phyloP scores from a whole-genome alignment of 30 jellyfish, hydroid and myxozoan species.

The Cassiopea andromeda region DNA sequence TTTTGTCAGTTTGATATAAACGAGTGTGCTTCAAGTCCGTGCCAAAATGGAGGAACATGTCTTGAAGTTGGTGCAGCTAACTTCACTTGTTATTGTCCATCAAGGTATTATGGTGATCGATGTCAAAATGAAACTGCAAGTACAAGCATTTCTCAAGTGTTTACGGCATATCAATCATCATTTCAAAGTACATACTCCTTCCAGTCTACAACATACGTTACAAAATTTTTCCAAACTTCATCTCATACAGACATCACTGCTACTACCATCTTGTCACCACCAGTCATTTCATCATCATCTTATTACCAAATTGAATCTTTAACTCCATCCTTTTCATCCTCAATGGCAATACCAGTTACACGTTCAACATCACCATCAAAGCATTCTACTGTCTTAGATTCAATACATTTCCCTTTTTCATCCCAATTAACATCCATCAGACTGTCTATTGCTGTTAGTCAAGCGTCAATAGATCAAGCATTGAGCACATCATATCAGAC shows the following conservation, averaged over 20 bases:
- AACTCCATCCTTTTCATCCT: neutral
- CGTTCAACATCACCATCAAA: neutral
- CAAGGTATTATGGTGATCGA: slow-evolving; percentile 62
- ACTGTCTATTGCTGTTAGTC: neutral
- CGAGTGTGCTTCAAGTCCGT: slow-evolving; percentile 77
- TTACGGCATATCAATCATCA: neutral
- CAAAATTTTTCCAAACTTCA: neutral
- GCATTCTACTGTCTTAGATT: neutral
- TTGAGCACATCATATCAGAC: neutral
- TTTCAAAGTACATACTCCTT: neutral
- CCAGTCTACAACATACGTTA: neutral
- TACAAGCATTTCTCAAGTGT: neutral
- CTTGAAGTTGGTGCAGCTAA: slow-evolving; percentile 47
- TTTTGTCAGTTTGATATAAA: slow-evolving; percentile 77
- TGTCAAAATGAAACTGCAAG: slow-evolving; percentile 48
- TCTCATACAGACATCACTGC: neutral
- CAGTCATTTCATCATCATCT: neutral
- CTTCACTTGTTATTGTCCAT: slow-evolving; percentile 63
- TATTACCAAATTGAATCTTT: neutral
- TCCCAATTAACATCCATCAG: neutral
- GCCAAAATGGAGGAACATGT: slow-evolving; percentile 79
- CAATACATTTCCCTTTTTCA: neutral
- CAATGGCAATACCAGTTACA: neutral
- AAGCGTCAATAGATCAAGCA: neutral
- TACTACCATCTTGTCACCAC: neutral